phyloP scores from a whole-genome alignment of 1,140 invertebrate genomes.

The Platorchestia sp. region DNA sequence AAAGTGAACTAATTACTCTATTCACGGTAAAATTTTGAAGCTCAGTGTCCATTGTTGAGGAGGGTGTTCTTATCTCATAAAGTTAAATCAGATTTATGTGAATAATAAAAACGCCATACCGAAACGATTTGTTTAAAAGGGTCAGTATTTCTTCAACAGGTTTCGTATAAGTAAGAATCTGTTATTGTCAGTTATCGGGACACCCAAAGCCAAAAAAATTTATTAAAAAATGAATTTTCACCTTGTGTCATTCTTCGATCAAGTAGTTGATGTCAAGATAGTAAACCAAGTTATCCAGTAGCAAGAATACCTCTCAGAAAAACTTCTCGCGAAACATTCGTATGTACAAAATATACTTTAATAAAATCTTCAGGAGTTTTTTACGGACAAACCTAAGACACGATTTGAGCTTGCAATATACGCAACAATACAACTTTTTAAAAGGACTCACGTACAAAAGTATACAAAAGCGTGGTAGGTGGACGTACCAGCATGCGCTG shows the following conservation, averaged over 20 bases:
- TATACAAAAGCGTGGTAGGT: background rate
- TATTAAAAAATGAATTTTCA: background rate
- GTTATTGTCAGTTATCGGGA: background rate
- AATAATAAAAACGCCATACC: background rate
- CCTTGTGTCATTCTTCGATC: background rate
- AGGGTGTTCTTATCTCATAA: background rate
- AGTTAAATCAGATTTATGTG: background rate
- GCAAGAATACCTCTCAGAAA: background rate
- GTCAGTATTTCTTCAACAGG: background rate
- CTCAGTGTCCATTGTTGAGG: background rate
- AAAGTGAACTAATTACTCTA: background rate
- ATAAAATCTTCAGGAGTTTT: background rate
- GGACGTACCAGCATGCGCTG: conserved; percentile 72
- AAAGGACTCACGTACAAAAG: background rate
- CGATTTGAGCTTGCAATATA: background rate
- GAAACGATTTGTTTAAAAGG: background rate
- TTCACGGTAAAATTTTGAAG: background rate
- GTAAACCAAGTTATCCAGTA: background rate
- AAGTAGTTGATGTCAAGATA: background rate
- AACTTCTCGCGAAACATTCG: background rate
- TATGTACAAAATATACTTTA: background rate
- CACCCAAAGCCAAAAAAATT: background rate
- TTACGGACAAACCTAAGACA: background rate
- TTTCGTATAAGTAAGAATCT: background rate
- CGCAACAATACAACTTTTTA: background rate